phyloP scores from a whole-genome alignment of 2,113 vertebrate species.

The Grantiella picta region DNA sequence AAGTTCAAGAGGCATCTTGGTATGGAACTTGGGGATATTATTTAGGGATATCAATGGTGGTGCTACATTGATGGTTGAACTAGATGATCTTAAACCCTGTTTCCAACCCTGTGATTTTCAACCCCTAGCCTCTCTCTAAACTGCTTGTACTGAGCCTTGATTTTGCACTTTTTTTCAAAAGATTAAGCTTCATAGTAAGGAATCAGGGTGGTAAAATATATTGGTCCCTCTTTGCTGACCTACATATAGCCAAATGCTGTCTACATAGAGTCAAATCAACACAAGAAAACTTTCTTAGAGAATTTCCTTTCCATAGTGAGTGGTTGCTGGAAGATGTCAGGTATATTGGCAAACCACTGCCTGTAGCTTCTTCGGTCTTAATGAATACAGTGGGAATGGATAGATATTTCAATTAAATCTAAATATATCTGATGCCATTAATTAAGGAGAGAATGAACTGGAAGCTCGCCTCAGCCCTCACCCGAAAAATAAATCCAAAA shows the following conservation, averaged over 20 bases:
- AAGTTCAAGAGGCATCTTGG: not conserved
- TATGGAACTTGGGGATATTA: not conserved
- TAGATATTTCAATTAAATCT: not conserved
- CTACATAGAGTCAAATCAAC: not conserved
- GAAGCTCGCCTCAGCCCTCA: not conserved
- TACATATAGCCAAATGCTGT: not conserved
- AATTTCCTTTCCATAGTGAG: not conserved
- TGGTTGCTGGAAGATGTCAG: not conserved
- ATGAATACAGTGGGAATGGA: not conserved
- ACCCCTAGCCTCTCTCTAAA: not conserved
- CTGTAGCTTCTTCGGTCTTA: not conserved
- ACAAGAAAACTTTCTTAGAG: not conserved
- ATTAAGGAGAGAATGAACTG: not conserved
- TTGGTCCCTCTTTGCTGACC: not conserved
- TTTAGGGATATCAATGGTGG: not conserved
- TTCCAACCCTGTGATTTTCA: not conserved
- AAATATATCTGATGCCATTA: not conserved
- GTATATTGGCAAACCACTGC: not conserved
- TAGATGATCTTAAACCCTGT: not conserved
- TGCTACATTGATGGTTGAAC: not conserved
- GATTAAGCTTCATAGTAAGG: not conserved
- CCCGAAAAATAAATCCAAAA: not conserved
- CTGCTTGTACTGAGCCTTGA: not conserved
- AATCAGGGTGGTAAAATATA: not conserved
- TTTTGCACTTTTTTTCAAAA: not conserved